Evolutionary conservation across 2,888 invertebrate species (phyloP).

Genomic region (Pachycephus smyrnensis): DNA sequence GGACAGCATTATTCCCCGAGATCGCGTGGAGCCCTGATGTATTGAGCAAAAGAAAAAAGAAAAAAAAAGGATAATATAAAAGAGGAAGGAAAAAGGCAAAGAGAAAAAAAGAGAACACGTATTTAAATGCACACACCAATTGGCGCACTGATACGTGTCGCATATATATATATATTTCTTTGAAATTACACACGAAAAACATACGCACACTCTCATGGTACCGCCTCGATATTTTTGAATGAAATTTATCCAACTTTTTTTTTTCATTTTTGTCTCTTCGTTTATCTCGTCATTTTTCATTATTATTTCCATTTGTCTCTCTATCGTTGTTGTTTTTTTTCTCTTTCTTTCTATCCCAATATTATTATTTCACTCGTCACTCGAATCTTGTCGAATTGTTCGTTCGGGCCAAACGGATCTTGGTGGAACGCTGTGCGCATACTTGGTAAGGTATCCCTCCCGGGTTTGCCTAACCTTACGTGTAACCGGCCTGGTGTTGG

Average conservation of each 20-base stretch:
- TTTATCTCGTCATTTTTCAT: background rate
- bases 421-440: slow-evolving; percentile 32
- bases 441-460: slow-evolving; percentile 40
- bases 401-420: slow-evolving; percentile 32
- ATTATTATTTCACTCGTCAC: background rate
- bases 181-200: background rate
- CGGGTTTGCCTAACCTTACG: slow-evolving; percentile 20
- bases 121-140: background rate
- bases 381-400: slow-evolving; percentile 21
- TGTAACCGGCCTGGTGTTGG: slow-evolving; percentile 67
- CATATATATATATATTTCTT: background rate
- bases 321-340: background rate
- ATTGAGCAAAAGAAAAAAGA: background rate
- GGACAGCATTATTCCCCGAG: slow-evolving; percentile 29
- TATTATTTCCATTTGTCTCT: background rate
- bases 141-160: background rate
- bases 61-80: background rate
- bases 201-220: background rate
- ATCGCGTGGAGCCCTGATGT: background rate
- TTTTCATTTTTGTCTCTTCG: background rate
- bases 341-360: slow-evolving; percentile 14
- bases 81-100: background rate
- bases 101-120: background rate
- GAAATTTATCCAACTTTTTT: background rate
- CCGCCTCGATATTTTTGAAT: background rate